A percentile compares a stretch with the other conserved stretches of the same genome.
Evolutionary conservation across 2,797 vertebrate genomes (phyloP).

Genomic region (Hyperoplus lanceolatus): DNA sequence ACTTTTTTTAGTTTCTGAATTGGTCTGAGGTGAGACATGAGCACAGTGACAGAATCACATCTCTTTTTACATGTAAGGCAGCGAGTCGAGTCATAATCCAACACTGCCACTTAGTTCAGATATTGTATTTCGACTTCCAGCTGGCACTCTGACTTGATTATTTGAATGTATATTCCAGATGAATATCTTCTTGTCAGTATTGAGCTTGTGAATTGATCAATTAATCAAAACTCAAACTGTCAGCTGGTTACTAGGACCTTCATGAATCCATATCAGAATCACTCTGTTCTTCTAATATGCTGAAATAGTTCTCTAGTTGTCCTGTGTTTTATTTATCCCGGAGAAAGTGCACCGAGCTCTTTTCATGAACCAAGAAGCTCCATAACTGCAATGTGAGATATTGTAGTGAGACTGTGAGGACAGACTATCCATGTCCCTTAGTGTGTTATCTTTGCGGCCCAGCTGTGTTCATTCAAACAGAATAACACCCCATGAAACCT

Average conservation of each 20-base stretch:
- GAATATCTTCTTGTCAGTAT: neutral
- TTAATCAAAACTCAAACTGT: neutral
- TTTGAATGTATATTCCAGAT: neutral
- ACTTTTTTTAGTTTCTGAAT: neutral
- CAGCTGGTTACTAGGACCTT: neutral
- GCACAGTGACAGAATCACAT: neutral
- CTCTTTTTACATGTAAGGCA: neutral
- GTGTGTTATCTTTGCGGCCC: conserved; percentile 64
- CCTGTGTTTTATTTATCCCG: neutral
- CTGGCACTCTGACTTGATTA: neutral
- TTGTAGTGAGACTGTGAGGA: neutral
- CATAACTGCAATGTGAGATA: conserved; percentile 33
- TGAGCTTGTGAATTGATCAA: neutral
- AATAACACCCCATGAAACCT: conserved; percentile 55
- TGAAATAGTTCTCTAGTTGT: neutral
- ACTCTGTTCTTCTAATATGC: neutral
- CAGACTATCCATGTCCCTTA: conserved; percentile 28
- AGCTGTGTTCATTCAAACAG: conserved; percentile 48
- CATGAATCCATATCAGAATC: neutral
- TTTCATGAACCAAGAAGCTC: neutral
- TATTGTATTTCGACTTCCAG: conserved; percentile 7
- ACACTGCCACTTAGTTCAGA: neutral
- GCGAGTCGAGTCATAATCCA: neutral
- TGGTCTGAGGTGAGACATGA: neutral
- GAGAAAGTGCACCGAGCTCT: neutral